Conservation (phyloP, 2,113 vertebrate genomes). For the Phalacrocorax pelagicus region DNA sequence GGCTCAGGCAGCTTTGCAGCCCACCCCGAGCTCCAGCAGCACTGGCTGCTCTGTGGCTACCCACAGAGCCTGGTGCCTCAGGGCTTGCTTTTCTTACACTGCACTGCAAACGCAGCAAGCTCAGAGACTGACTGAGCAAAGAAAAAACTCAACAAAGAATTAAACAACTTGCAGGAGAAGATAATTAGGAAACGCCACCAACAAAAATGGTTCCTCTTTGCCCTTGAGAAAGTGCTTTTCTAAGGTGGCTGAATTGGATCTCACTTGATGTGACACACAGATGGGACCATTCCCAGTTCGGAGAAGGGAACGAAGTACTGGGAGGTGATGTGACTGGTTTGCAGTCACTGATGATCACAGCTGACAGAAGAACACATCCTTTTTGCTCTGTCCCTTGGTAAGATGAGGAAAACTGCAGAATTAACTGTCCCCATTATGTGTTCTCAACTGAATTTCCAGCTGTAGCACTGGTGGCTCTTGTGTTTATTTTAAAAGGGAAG, state of each 20-base stretch:
- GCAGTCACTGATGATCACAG: background rate
- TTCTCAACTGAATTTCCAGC: background rate
- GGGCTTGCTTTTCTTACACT: background rate
- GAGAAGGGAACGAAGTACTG: background rate
- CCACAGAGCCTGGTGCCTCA: background rate
- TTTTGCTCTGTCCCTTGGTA: background rate
- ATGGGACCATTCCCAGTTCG: background rate
- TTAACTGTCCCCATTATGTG: background rate
- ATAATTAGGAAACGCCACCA: background rate
- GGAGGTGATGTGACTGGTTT: background rate
- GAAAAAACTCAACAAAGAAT: background rate
- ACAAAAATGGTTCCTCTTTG: background rate
- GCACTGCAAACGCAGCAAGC: background rate
- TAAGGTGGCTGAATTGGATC: background rate
- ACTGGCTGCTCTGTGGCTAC: accelerated
- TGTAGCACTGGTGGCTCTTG: background rate
- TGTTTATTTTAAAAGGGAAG: background rate
- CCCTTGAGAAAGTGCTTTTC: background rate
- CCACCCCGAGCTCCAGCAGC: background rate
- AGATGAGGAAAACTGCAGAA: background rate
- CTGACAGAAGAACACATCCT: background rate
- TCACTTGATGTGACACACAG: background rate
- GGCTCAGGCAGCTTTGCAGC: background rate
- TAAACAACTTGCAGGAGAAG: background rate
- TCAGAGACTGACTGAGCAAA: accelerated